phyloP scores from a whole-genome alignment of 2,113 vertebrate genomes.

The Cariama cristata region DNA sequence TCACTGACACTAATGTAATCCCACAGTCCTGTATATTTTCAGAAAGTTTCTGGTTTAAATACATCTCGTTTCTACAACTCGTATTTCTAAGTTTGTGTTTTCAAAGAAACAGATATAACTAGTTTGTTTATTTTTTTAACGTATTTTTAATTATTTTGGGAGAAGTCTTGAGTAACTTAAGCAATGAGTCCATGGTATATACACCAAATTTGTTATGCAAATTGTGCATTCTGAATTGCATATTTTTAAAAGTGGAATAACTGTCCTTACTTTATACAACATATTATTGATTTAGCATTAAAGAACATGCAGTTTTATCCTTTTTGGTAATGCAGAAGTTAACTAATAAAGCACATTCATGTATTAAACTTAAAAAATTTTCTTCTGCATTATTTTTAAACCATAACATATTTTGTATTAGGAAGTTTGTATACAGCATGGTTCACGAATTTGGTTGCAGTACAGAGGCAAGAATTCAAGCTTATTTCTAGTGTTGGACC shows the following conservation, averaged over 20 bases:
- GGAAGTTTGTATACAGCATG: neutral
- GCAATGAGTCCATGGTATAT: fast-evolving
- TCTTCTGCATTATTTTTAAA: neutral
- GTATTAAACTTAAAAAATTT: neutral
- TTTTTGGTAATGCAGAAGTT: neutral
- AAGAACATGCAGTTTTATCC: neutral
- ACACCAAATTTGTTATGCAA: neutral
- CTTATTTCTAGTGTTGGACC: neutral
- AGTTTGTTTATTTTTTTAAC: fast-evolving
- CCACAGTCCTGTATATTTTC: neutral
- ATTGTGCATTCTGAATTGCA: neutral
- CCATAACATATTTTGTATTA: neutral
- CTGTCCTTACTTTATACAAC: neutral
- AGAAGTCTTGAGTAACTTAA: neutral
- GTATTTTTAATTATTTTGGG: neutral
- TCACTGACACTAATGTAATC: neutral
- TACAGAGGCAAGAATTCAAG: neutral
- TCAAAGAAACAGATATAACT: neutral
- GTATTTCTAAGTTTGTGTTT: neutral
- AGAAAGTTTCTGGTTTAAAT: neutral
- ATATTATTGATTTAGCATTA: neutral
- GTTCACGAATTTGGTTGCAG: neutral
- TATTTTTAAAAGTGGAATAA: neutral
- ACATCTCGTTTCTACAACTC: neutral
- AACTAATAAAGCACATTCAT: neutral